Evolutionary conservation across 1,140 invertebrate genomes (phyloP).

Genomic region (Agraylea sexmaculata): DNA sequence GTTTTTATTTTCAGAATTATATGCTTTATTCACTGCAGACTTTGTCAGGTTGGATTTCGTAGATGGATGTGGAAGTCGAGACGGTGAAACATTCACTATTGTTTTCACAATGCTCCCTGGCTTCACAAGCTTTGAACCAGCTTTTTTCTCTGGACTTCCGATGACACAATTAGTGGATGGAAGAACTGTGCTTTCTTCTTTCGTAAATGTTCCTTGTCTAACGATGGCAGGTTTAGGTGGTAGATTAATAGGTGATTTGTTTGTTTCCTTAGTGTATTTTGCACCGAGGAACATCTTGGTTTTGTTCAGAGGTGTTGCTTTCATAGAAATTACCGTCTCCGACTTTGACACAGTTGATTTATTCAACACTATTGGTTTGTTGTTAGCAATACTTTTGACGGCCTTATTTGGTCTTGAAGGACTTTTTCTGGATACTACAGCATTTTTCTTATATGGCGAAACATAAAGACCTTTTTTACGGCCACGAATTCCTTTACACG

Average conservation of each 20-base stretch:
- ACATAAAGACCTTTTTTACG: slow-evolving; percentile 61
- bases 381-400: slow-evolving; percentile 9
- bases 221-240: slow-evolving; percentile 44
- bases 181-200: slow-evolving; percentile 50
- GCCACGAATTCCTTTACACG: slow-evolving; percentile 59
- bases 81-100: slow-evolving; percentile 31
- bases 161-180: slow-evolving; percentile 32
- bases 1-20: slow-evolving; percentile 7
- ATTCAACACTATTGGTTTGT: slow-evolving; percentile 15
- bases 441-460: slow-evolving; percentile 41
- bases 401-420: slow-evolving; percentile 18
- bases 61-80: slow-evolving; percentile 34
- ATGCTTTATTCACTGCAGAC: slow-evolving; percentile 21
- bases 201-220: slow-evolving; percentile 79
- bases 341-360: slow-evolving; percentile 12
- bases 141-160: slow-evolving; percentile 34
- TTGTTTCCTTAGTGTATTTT: slow-evolving; percentile 25
- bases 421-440: slow-evolving; percentile 24
- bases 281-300: slow-evolving; percentile 18
- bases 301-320: slow-evolving; percentile 18
- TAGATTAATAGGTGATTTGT: slow-evolving; percentile 25
- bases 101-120: slow-evolving; percentile 28
- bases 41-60: slow-evolving; percentile 28
- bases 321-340: slow-evolving; percentile 11
- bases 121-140: slow-evolving; percentile 26